phyloP scores from a whole-genome alignment of 2,113 vertebrate genomes.

The Xiphophorus couchianus region DNA sequence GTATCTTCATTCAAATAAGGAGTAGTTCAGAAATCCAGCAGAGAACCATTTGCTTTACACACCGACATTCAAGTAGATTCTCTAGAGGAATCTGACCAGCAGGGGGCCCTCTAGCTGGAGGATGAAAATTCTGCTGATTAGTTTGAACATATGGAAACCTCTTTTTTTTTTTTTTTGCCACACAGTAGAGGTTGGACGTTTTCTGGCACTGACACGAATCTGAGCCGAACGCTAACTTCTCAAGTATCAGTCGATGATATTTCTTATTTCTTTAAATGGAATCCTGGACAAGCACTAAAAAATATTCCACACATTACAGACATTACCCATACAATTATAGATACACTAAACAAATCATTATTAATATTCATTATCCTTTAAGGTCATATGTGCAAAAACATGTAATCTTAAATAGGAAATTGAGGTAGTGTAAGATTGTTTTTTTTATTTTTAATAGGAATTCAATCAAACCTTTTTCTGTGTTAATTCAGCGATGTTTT shows the following conservation, averaged over 20 bases:
- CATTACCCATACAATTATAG: neutral
- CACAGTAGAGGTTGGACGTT: neutral
- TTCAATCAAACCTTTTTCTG: neutral
- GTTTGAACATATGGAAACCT: neutral
- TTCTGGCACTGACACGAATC: neutral
- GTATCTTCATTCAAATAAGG: neutral
- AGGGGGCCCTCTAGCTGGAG: neutral
- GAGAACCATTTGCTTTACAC: neutral
- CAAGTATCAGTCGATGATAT: neutral
- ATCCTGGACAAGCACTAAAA: neutral
- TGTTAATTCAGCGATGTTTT: constrained; percentile 1
- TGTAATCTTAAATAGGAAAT: neutral
- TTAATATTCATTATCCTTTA: neutral
- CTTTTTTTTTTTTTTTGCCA: neutral
- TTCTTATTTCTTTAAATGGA: neutral
- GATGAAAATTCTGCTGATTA: neutral
- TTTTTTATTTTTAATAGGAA: neutral
- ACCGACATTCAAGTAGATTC: neutral
- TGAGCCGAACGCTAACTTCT: neutral
- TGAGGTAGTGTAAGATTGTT: neutral
- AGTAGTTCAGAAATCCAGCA: neutral
- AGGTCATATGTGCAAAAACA: neutral
- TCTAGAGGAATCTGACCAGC: neutral
- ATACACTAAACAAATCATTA: neutral
- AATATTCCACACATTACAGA: neutral